A percentile compares a stretch with the other conserved stretches of the same genome.
Conservation (phyloP, 2,888 invertebrate species). For the Dilophus febrilis region DNA sequence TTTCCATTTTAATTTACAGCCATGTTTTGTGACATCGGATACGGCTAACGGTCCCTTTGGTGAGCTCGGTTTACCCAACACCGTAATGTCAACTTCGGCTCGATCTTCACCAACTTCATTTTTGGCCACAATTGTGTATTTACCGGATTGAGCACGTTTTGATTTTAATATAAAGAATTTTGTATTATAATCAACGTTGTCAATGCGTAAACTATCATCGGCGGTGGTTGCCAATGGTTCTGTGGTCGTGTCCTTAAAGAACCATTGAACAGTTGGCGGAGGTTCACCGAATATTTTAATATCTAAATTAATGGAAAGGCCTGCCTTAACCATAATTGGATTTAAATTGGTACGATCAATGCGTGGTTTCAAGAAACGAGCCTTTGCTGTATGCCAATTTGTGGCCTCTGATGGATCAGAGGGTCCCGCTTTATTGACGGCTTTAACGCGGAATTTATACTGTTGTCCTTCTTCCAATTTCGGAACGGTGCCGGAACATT, state of each 20-base stretch:
- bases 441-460: constrained; percentile 88
- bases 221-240: constrained; percentile 33
- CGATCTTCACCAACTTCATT: constrained; percentile 88
- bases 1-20: constrained; percentile 82
- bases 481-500: constrained; percentile 73
- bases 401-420: constrained; percentile 86
- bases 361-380: constrained; percentile 78
- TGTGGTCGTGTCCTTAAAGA: constrained; percentile 52
- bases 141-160: constrained; percentile 66
- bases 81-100: constrained; percentile 76
- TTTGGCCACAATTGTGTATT: constrained; percentile 74
- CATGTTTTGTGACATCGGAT: constrained; percentile 75
- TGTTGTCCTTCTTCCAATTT: constrained; percentile 86
- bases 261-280: constrained; percentile 82
- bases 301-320: constrained; percentile 72
- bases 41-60: constrained; percentile 80
- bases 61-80: constrained; percentile 63
- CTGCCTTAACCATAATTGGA: constrained; percentile 70
- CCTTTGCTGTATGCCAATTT: constrained; percentile 78
- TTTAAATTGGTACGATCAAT: constrained; percentile 84
- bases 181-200: constrained; percentile 78
- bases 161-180: constrained; percentile 75
- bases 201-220: constrained; percentile 46
- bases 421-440: constrained; percentile 87
- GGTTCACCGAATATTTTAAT: constrained; percentile 87